A percentile compares a stretch with the other conserved stretches of the same genome.
Evolutionary conservation across 2,797 vertebrate genomes (phyloP).

Genomic region (Microcaecilia unicolor): DNA sequence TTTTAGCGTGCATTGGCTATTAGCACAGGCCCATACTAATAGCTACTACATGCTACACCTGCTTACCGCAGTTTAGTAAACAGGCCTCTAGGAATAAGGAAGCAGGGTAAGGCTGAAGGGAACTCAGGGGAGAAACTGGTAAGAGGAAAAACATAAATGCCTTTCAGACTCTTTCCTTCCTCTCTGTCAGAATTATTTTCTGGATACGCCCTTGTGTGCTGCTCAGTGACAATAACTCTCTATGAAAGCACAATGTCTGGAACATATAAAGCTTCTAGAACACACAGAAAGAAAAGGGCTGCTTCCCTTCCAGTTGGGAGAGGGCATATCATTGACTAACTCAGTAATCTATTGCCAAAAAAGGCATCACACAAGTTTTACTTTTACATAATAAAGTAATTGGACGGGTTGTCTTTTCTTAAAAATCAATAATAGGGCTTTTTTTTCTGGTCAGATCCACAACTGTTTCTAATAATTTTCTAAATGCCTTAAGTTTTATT

Average conservation of each 20-base stretch:
- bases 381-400: constrained; percentile 39
- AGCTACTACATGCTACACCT: too few relatives aligned
- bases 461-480: constrained; percentile 52
- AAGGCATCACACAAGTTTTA: constrained; percentile 41
- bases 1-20: too few relatives aligned
- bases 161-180: too few relatives aligned
- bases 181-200: too few relatives aligned
- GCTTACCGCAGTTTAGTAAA: too few relatives aligned
- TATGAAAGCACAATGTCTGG: constrained; percentile 17
- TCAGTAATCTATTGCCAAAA: constrained; percentile 36
- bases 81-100: too few relatives aligned
- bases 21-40: too few relatives aligned
- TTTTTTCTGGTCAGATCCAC: constrained; percentile 37
- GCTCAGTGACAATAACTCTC: constrained; percentile 37
- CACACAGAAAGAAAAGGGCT: constrained; percentile 24
- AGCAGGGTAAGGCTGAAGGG: too few relatives aligned
- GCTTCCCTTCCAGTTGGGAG: constrained; percentile 40
- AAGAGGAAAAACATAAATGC: too few relatives aligned
- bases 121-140: too few relatives aligned
- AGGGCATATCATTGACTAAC: constrained; percentile 35
- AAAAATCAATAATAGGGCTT: constrained; percentile 50
- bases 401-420: constrained; percentile 34
- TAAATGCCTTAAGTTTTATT: constrained; percentile 47
- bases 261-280: constrained; percentile 25
- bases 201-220: too few relatives aligned